These are phyloP conservation scores for Astreopora myriophthalma DNA, from an alignment of 64 coral and sea anemone species.

Conservation along the genomic window DNA sequence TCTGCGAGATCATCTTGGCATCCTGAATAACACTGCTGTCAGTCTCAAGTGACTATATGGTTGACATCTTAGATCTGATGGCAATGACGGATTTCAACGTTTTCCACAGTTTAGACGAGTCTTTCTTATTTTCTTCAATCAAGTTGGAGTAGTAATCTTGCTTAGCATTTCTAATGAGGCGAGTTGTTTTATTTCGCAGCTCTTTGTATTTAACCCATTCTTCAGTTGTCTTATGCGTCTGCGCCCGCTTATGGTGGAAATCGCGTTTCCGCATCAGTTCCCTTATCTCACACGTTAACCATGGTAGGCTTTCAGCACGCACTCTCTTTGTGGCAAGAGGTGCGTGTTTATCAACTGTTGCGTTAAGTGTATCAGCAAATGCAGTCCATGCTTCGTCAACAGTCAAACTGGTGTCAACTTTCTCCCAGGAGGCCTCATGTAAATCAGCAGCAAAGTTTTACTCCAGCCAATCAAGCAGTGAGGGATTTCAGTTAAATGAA, in stretches of 20 bases:
- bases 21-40: not conserved
- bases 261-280: not conserved
- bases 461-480: too few relatives aligned
- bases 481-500: too few relatives aligned
- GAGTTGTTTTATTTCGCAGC: too few relatives aligned
- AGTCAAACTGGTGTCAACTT: constrained; percentile 36
- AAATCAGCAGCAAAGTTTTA: constrained; percentile 18
- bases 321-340: not conserved
- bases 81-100: not conserved
- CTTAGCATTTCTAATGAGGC: not conserved
- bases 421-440: constrained; percentile 31
- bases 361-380: not conserved
- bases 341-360: not conserved
- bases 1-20: not conserved
- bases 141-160: not conserved
- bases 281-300: constrained; percentile 2
- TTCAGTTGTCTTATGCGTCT: not conserved
- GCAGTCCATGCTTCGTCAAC: constrained; percentile 4
- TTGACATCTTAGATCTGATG: not conserved
- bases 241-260: not conserved
- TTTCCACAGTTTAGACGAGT: not conserved
- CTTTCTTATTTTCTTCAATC: constrained; percentile 15
- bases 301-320: not conserved
- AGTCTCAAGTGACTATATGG: constrained; percentile 15
- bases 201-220: not conserved